Evolutionary conservation across 1,140 invertebrate species (phyloP).

Genomic region (Rhyacophila brunnea): DNA sequence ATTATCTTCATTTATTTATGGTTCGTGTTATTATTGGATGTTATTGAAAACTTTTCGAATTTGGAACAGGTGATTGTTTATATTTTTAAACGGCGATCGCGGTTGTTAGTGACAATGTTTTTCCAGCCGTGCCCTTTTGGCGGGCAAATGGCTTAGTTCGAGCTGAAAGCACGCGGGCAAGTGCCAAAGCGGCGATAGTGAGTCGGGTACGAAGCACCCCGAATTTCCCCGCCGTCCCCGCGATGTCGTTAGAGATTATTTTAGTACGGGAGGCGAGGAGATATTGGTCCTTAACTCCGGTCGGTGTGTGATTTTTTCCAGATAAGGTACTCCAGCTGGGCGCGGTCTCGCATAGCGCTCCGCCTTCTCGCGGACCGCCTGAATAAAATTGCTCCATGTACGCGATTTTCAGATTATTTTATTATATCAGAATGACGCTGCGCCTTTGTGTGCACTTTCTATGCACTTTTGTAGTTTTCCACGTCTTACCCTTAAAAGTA

Average conservation of each 20-base stretch:
- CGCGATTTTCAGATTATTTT: too few relatives aligned
- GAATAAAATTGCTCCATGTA: too few relatives aligned
- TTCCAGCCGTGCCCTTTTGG: neutral
- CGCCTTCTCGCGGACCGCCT: slow-evolving; percentile 3
- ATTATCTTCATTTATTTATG: too few relatives aligned
- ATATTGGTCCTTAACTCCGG: slow-evolving; percentile 8
- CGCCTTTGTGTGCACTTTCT: too few relatives aligned
- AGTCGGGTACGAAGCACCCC: neutral
- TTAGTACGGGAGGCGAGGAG: neutral
- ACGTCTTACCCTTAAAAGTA: too few relatives aligned
- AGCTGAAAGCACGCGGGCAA: slow-evolving; percentile 22
- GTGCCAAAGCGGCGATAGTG: slow-evolving; percentile 19
- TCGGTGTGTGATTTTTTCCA: slow-evolving; percentile 14
- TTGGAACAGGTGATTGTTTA: neutral
- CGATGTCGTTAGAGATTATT: slow-evolving; percentile 11
- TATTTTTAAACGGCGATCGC: neutral
- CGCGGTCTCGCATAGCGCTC: neutral
- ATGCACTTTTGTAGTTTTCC: too few relatives aligned
- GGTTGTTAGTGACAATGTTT: neutral
- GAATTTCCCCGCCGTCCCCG: slow-evolving; percentile 2
- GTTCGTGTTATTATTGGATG: too few relatives aligned
- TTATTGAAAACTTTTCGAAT: too few relatives aligned
- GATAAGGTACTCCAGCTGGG: slow-evolving; percentile 16
- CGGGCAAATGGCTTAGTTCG: slow-evolving; percentile 18
- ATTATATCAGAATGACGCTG: too few relatives aligned